phyloP scores from a whole-genome alignment of 1,140 invertebrate species.

The Drosophila kikkawai region DNA sequence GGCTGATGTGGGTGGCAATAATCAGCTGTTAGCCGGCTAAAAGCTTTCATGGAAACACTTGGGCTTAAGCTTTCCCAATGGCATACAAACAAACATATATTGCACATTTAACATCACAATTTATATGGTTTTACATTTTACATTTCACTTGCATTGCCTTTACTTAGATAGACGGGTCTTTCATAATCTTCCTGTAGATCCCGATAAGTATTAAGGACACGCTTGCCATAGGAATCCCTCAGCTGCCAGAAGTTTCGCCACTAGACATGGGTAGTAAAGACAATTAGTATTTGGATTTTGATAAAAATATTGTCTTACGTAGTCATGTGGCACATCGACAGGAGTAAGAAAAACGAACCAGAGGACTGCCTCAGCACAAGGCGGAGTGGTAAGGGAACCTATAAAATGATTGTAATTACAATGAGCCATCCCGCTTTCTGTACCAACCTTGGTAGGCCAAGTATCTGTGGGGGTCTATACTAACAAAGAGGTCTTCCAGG shows the following conservation, averaged over 20 bases:
- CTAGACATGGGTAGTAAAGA: slow-evolving; percentile 69
- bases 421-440: too few species aligned
- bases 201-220: slow-evolving; percentile 86
- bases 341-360: slow-evolving; percentile 95
- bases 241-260: slow-evolving; percentile 88
- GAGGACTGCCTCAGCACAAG: slow-evolving; percentile 94
- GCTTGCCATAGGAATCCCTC: slow-evolving; percentile 85
- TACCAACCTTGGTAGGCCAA: slow-evolving; percentile 44
- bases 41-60: slow-evolving; percentile 32
- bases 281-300: background rate
- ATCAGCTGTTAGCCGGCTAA: slow-evolving; percentile 32
- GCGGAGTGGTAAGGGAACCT: slow-evolving; percentile 95
- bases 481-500: slow-evolving; percentile 39
- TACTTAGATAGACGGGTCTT: slow-evolving; percentile 46
- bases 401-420: background rate
- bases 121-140: background rate
- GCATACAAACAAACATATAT: slow-evolving; percentile 1
- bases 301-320: slow-evolving; percentile 28
- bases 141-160: background rate
- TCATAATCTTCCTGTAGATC: slow-evolving; percentile 15
- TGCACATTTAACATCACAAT: background rate
- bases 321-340: slow-evolving; percentile 87
- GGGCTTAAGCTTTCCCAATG: slow-evolving; percentile 16
- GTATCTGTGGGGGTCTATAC: slow-evolving; percentile 42
- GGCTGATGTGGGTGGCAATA: slow-evolving; percentile 1